Conservation (phyloP, 2,797 vertebrate species). For the Tenualosa thibaudeaui region DNA sequence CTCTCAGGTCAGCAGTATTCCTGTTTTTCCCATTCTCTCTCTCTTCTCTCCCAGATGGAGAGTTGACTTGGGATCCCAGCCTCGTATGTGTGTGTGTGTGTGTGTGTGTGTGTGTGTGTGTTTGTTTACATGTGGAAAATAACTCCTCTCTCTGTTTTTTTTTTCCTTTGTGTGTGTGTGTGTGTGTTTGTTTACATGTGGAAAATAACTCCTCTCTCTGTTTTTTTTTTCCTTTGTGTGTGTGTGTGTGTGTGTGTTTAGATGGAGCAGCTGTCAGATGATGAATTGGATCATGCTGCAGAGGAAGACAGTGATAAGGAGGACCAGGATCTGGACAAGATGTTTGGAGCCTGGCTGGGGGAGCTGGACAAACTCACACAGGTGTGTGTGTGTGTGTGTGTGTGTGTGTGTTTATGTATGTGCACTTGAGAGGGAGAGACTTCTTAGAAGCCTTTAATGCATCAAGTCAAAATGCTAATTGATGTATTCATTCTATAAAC, state of each 20-base stretch:
- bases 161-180: conserved; percentile 11
- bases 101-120: conserved; percentile 30
- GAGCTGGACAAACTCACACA: conserved; percentile 86
- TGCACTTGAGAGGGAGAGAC: not conserved
- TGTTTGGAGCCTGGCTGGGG: conserved; percentile 79
- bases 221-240: not conserved
- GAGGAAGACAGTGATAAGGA: conserved; percentile 98
- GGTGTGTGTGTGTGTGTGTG: conserved; percentile 59
- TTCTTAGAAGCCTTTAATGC: no score
- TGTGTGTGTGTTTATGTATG: conserved; percentile 4
- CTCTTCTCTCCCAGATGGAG: not conserved
- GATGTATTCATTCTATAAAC: no score
- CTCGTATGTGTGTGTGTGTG: not conserved
- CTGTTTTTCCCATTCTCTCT: not conserved
- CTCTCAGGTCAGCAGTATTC: not conserved
- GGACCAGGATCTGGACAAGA: conserved; percentile 97
- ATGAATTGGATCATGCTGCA: conserved; percentile 92
- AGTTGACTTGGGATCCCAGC: not conserved
- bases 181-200: conserved; percentile 30
- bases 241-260: conserved; percentile 55
- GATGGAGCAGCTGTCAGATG: conserved; percentile 98
- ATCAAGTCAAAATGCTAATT: no score
- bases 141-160: not conserved
- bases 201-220: not conserved
- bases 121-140: not conserved